phyloP scores from a whole-genome alignment of 2,113 vertebrate genomes.

The Bothrops jararaca region DNA sequence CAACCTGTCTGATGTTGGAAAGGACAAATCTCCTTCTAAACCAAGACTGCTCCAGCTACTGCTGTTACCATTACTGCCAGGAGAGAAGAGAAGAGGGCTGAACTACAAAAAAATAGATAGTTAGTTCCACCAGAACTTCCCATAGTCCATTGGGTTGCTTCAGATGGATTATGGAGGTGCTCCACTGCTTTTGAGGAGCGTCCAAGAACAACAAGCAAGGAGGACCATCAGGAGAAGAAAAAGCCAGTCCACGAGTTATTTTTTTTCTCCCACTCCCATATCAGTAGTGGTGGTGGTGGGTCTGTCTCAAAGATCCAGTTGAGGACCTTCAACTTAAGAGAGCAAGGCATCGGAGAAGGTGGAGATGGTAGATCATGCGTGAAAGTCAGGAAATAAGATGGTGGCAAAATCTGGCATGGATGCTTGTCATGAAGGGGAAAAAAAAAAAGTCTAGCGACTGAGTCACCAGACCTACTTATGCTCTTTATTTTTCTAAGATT shows the following conservation, averaged over 20 bases:
- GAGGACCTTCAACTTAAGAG: background rate
- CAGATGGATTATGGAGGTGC: constrained; percentile 21
- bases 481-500: background rate
- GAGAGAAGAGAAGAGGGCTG: constrained; percentile 83
- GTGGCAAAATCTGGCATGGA: too few species aligned
- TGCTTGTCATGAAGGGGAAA: background rate
- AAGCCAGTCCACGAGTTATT: background rate
- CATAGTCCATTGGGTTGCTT: constrained; percentile 20
- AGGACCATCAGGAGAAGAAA: background rate
- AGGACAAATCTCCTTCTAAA: constrained; percentile 98
- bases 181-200: constrained; percentile 17
- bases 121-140: constrained; percentile 51
- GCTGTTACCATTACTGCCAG: constrained; percentile 99
- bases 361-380: background rate
- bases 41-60: constrained; percentile 99
- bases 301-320: background rate
- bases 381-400: too few species aligned
- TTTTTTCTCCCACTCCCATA: background rate
- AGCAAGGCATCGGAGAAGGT: background rate
- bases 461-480: background rate
- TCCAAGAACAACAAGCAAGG: background rate
- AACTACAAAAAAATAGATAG: constrained; percentile 68
- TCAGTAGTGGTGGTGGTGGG: too few species aligned
- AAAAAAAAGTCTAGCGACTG: background rate
- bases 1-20: constrained; percentile 98